Conservation (phyloP, 2,888 invertebrate genomes). For the Meghimatium bilineatum region DNA sequence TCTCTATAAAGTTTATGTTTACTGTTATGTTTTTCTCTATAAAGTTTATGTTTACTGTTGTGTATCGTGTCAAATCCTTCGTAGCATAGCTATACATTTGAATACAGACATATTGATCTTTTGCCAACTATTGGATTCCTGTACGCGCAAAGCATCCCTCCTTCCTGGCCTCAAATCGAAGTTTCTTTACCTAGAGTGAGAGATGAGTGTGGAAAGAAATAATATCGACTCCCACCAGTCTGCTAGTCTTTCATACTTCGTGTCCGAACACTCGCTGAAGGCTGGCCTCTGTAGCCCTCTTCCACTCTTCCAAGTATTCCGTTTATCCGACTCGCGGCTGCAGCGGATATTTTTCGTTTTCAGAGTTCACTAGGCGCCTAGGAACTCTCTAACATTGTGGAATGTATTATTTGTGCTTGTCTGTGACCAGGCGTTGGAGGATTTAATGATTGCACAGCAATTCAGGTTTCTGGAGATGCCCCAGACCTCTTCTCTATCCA, state of each 20-base stretch:
- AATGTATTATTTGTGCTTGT: not conserved
- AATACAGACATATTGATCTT: conserved; percentile 1
- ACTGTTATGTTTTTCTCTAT: not conserved
- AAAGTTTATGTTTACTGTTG: not conserved
- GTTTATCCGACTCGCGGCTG: not conserved
- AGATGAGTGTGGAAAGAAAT: not conserved
- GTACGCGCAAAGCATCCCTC: not conserved
- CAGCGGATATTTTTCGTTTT: not conserved
- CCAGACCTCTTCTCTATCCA: not conserved
- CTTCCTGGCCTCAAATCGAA: not conserved
- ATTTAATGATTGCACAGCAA: not conserved
- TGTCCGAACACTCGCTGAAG: not conserved
- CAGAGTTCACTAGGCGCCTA: not conserved
- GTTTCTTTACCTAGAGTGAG: not conserved
- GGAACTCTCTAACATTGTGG: not conserved
- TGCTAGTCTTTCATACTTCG: not conserved
- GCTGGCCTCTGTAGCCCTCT: conserved; percentile 1
- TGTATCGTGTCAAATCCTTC: not conserved
- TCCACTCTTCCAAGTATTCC: not conserved
- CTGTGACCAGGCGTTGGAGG: not conserved
- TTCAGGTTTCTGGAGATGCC: not conserved
- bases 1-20: no score
- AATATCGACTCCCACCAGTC: conserved; percentile 4
- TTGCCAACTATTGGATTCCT: conserved; percentile 1
- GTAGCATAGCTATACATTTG: not conserved